Evolutionary conservation across 2,888 invertebrate genomes (phyloP).

Genomic region (Hyppa rectilinea): DNA sequence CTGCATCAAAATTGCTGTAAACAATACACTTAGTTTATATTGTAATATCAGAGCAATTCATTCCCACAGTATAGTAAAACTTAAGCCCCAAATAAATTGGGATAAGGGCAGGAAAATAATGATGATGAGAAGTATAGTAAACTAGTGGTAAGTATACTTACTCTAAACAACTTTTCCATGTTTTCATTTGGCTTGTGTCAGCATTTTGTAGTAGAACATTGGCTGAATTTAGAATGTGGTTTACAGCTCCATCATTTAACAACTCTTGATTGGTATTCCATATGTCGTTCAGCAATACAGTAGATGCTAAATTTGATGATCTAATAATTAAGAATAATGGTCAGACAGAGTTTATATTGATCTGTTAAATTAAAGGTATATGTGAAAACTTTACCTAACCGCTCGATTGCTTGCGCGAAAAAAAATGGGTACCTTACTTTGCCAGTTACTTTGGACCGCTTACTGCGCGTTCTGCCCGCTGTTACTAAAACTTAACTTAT

Average conservation of each 20-base stretch:
- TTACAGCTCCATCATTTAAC: conserved; percentile 64
- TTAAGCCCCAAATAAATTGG: too few species aligned
- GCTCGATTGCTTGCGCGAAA: too few species aligned
- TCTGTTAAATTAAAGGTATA: background rate
- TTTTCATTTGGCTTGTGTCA: conserved; percentile 69
- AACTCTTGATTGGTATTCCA: conserved; percentile 73
- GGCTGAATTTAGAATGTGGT: conserved; percentile 70
- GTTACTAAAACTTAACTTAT: too few species aligned
- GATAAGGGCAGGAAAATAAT: too few species aligned
- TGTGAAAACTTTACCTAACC: conserved; percentile 65
- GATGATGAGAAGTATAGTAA: too few species aligned
- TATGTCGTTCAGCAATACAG: conserved; percentile 73
- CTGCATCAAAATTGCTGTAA: conserved; percentile 80
- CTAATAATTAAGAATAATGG: conserved; percentile 61
- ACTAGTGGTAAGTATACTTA: too few species aligned
- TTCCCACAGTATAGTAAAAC: background rate
- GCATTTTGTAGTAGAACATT: conserved; percentile 69
- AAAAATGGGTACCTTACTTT: too few species aligned
- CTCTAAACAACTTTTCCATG: conserved; percentile 80
- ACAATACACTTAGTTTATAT: background rate
- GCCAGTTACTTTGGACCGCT: too few species aligned
- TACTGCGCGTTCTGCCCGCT: too few species aligned
- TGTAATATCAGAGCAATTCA: background rate
- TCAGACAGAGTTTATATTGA: background rate
- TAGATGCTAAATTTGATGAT: conserved; percentile 77